A percentile compares a stretch with the other conserved stretches of the same genome.
Conservation (phyloP, 2,888 invertebrate genomes). For the Hipparchia semele region DNA sequence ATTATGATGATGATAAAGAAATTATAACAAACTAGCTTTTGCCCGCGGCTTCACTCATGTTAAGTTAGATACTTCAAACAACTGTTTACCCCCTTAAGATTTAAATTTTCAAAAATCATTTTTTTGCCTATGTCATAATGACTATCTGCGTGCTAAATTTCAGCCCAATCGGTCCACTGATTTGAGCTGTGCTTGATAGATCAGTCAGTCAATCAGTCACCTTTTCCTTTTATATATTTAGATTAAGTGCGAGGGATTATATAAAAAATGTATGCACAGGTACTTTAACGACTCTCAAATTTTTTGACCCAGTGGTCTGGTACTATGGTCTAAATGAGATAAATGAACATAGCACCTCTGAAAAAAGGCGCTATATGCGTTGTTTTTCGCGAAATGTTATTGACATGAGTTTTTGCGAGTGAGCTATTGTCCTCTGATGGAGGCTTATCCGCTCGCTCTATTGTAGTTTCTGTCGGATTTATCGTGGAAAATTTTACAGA, state of each 20-base stretch:
- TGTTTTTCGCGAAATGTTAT: conserved; percentile 42
- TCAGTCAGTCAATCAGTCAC: neutral
- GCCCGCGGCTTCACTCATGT: too few relatives aligned
- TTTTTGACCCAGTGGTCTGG: neutral
- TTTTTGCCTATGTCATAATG: too few relatives aligned
- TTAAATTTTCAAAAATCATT: too few relatives aligned
- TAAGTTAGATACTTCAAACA: too few relatives aligned
- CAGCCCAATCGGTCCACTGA: too few relatives aligned
- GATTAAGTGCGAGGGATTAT: neutral
- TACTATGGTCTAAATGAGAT: neutral
- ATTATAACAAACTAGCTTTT: too few relatives aligned
- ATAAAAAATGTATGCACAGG: too few relatives aligned
- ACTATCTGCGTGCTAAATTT: too few relatives aligned
- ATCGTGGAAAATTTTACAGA: neutral
- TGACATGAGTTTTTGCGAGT: conserved; percentile 56
- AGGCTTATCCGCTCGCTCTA: conserved; percentile 41
- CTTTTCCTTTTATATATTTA: too few relatives aligned
- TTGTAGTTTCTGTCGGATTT: conserved; percentile 12
- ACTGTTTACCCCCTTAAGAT: too few relatives aligned
- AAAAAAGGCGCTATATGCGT: neutral
- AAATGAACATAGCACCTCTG: neutral
- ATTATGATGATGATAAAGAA: too few relatives aligned
- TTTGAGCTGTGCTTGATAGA: too few relatives aligned
- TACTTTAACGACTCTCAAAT: neutral
- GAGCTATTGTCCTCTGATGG: conserved; percentile 56